Conservation (phyloP, 2,888 invertebrate species). For the Leptarthrus brevirostris region DNA sequence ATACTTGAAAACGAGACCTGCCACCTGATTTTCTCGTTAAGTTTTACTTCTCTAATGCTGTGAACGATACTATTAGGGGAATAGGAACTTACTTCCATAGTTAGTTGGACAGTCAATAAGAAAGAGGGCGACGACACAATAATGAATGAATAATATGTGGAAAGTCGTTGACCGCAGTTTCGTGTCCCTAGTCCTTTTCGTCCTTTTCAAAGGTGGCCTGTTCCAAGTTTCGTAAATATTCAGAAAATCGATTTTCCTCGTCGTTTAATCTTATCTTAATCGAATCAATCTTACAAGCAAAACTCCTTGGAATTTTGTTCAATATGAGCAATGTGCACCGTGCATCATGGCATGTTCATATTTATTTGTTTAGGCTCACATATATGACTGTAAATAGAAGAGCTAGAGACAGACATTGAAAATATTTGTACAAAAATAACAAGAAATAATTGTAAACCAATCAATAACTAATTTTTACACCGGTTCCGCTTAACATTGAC, state of each 20-base stretch:
- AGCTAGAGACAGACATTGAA: too few relatives aligned
- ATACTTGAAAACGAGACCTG: too few relatives aligned
- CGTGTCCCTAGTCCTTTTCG: conserved; percentile 3
- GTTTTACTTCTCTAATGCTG: background rate
- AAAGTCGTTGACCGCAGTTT: conserved; percentile 28
- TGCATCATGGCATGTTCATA: too few relatives aligned
- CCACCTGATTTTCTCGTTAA: background rate
- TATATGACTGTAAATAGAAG: too few relatives aligned
- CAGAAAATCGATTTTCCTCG: background rate
- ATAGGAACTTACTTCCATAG: background rate
- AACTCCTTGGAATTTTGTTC: too few relatives aligned
- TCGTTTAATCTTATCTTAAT: background rate
- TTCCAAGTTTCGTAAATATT: background rate
- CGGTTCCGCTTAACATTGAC: too few relatives aligned
- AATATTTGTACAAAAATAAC: too few relatives aligned
- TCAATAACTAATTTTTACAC: too few relatives aligned
- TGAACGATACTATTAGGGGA: background rate
- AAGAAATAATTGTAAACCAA: too few relatives aligned
- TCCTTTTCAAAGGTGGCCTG: background rate
- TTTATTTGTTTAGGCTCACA: too few relatives aligned
- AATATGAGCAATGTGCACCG: too few relatives aligned
- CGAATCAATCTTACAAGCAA: background rate
- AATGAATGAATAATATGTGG: background rate
- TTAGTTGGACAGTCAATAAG: background rate
- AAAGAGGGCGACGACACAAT: background rate